Base-by-base conservation (phyloP, 1,140 invertebrate genomes). In the Carposina sasakii region DNA sequence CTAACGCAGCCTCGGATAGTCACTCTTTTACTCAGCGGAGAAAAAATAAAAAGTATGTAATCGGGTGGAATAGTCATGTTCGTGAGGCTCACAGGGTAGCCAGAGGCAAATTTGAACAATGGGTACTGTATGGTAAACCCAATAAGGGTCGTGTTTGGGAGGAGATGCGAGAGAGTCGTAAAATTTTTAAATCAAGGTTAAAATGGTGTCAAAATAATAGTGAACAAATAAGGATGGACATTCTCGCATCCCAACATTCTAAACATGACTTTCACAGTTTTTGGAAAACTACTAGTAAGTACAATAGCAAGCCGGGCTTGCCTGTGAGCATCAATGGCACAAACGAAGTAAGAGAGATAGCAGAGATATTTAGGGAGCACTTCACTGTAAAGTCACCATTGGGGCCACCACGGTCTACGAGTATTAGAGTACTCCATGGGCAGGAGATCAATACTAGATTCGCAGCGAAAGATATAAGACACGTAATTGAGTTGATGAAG, bases 41-140 rank as follows among this genome's bases (percentile, higher is more conserved):
- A n/a, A n/a, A n/a, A n/a, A n/a, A n/a, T n/a, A n/a, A n/a, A n/a
- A n/a, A n/a, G n/a, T 13, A 26, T 10, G 10, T 46, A 5, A 21
- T 34, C 1, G 44, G 44, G 5, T 46, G 44, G 44, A 46, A 46
- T 21, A 30, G 19, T 4, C 44, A 46, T 22, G 44, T 46, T 1
- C 23, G 12, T 2, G 22, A 46, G 5, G 26, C 24, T 8, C 44
- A 46, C 19, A 24, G 13, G 5, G 10, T 36, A 13, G 44, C 44
- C 12, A 46, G 12, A 16, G 12, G 23, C 17, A 17, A 3, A 6
- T 37, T 46, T 36, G 5, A 22, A 12, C 9, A 3, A 1, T 46
- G 44, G 44, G 20, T 21, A 12, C 2, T 10, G 21, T 13, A 36
- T 15, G 33, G 22, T 16, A 46, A 28, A 17, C 44, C 44, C 0